Evolutionary conservation across 2,888 invertebrate species (phyloP).

Genomic region (Cheiracanthium punctorium): DNA sequence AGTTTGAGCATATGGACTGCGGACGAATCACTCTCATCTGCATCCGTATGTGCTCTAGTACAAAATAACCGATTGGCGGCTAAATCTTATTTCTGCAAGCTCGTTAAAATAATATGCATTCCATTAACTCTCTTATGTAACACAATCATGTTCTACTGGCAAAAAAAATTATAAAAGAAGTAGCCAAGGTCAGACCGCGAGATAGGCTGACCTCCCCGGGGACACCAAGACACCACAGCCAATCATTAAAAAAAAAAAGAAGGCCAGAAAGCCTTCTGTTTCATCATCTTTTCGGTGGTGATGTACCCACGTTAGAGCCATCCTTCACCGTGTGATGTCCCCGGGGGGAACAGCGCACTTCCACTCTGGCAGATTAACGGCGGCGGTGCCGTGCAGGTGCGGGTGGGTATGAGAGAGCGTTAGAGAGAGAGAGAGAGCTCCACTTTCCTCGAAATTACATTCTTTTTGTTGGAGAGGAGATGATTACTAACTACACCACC

Average conservation of each 20-base stretch:
- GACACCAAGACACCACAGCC: not conserved
- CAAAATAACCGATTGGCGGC: too few species aligned
- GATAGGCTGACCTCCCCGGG: not conserved
- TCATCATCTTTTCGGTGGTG: not conserved
- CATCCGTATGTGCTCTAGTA: too few species aligned
- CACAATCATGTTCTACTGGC: too few species aligned
- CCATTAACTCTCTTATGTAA: not conserved
- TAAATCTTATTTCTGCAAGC: too few species aligned
- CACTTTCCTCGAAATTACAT: not conserved
- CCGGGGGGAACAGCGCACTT: not conserved
- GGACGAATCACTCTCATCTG: too few species aligned
- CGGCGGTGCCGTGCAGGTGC: not conserved
- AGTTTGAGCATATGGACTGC: too few species aligned
- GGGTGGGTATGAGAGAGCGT: not conserved
- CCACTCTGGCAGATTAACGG: constrained; percentile 62
- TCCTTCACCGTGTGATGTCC: not conserved
- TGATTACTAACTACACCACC: too few species aligned
- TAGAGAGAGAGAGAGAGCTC: too few species aligned
- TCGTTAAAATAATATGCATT: not conserved
- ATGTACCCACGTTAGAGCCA: not conserved
- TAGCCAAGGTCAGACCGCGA: constrained; percentile 3
- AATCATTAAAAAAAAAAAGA: constrained; percentile 3
- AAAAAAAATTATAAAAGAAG: too few species aligned
- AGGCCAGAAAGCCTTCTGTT: not conserved
- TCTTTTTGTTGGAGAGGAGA: not conserved